Evolutionary conservation across 1,140 invertebrate genomes (phyloP).

Genomic region (Rhizoglyphus robini): DNA sequence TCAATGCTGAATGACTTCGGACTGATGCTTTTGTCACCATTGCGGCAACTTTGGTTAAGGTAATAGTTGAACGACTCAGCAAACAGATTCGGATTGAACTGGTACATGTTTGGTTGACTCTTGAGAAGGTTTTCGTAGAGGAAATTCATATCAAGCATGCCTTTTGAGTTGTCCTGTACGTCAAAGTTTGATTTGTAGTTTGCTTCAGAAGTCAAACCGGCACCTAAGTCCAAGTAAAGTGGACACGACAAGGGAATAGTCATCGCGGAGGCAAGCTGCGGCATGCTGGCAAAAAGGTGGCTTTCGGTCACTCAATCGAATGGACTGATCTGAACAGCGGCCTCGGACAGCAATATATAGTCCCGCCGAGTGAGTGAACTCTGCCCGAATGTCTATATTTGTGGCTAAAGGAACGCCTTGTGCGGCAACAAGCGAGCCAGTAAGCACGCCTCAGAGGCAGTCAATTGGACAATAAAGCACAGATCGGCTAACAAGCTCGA

Average conservation of each 20-base stretch:
- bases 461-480: background rate
- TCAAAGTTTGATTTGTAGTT: background rate
- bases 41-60: background rate
- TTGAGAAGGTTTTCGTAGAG: conserved; percentile 7
- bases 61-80: conserved; percentile 7
- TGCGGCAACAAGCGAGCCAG: background rate
- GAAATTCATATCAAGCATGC: background rate
- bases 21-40: background rate
- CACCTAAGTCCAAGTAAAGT: background rate
- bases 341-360: background rate
- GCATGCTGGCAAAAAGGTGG: background rate
- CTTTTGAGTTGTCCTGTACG: background rate
- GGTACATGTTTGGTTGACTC: background rate
- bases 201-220: background rate
- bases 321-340: background rate
- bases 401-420: conserved; percentile 5
- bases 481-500: background rate
- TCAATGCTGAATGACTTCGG: conserved; percentile 9
- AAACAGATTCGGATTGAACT: conserved; percentile 1
- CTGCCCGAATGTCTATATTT: background rate
- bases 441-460: conserved; percentile 5
- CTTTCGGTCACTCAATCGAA: background rate
- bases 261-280: background rate
- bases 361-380: background rate
- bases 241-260: conserved; percentile 5